phyloP scores from a whole-genome alignment of 2,888 invertebrate species.

The Colostygia pectinataria region DNA sequence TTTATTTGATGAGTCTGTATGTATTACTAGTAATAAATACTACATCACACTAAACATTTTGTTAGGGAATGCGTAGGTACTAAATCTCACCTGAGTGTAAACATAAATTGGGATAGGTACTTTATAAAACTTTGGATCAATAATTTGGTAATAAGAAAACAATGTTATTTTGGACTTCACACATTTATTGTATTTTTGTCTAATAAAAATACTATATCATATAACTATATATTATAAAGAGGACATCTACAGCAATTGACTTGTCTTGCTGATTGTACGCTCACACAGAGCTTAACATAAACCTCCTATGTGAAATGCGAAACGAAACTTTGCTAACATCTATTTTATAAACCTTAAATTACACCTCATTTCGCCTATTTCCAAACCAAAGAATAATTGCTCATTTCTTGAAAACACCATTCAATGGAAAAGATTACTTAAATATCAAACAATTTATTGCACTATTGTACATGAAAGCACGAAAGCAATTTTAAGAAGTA shows the following conservation, averaged over 20 bases:
- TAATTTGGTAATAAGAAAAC: slow-evolving; percentile 29
- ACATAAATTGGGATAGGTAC: too few species aligned
- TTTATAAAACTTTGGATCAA: too few species aligned
- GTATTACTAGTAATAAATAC: too few species aligned
- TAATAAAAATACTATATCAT: slow-evolving; percentile 82
- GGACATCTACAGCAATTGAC: slow-evolving; percentile 81
- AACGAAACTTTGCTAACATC: slow-evolving; percentile 50
- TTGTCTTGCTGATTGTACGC: slow-evolving; percentile 78
- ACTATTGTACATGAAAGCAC: slow-evolving; percentile 55
- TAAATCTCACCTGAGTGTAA: too few species aligned
- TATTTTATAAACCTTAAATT: slow-evolving; percentile 63
- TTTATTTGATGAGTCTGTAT: too few species aligned
- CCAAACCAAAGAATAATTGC: slow-evolving; percentile 39
- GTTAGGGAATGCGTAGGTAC: too few species aligned
- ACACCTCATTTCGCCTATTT: slow-evolving; percentile 65
- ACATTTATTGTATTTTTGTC: slow-evolving; percentile 83
- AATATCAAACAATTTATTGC: slow-evolving; percentile 58
- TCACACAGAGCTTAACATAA: slow-evolving; percentile 62
- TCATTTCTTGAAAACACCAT: slow-evolving; percentile 62
- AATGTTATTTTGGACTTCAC: slow-evolving; percentile 69
- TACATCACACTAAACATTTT: too few species aligned
- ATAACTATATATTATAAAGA: slow-evolving; percentile 73
- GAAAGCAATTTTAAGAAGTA: slow-evolving; percentile 26
- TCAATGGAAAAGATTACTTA: slow-evolving; percentile 59
- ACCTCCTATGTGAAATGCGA: slow-evolving; percentile 45